Evolutionary conservation across 2,113 vertebrate species (phyloP), one percentile per base, ranked within the genome.

Genomic region (Calyptomena viridis): DNA sequence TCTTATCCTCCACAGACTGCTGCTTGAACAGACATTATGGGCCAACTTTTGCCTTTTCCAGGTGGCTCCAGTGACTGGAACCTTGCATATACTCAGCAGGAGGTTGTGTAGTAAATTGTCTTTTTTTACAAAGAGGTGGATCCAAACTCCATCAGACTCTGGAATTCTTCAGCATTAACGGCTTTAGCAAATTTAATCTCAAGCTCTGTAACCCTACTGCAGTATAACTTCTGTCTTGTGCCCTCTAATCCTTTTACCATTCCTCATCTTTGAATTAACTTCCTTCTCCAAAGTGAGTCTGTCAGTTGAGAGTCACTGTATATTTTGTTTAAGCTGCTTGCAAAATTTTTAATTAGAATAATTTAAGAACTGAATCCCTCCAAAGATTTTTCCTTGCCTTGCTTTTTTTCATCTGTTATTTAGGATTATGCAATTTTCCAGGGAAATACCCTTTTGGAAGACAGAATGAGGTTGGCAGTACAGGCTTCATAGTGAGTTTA

Each of bases 381-480:
- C 69, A 49, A 92, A 93, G 77, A 81, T 66, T 95, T 96, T 74
- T 71, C 50, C 44, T 58, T 84, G 42, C 23, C 44, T 71, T 73
- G n/a, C 75, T 59, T 86, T 93, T n/a, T 81, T 91, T 91, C 46
- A 44, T 84, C 69, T 88, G 81, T 78, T 95, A 28, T 84, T 92
- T 71, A 86, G 53, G 80, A 93, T 91, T 85, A 92, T 92, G 55
- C 56, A 84, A n/a, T 87, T 93, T 97, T 95, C 92, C 40, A 84
- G 88, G 84, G 91, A 92, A 94, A 91, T 94, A 73, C 66, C 40
- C 68, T 68, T 88, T 60, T 89, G 44, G 81, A 96, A 91, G 95
- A 96, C 94, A 95, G 91, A 95, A 94, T 94, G 90, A 91, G 94
- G 94, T 93, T 95, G 92, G 74, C 50, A 76, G 37, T 69, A 59